Base-by-base conservation (phyloP, 2,888 invertebrate genomes). In the Athetis lepigone region DNA sequence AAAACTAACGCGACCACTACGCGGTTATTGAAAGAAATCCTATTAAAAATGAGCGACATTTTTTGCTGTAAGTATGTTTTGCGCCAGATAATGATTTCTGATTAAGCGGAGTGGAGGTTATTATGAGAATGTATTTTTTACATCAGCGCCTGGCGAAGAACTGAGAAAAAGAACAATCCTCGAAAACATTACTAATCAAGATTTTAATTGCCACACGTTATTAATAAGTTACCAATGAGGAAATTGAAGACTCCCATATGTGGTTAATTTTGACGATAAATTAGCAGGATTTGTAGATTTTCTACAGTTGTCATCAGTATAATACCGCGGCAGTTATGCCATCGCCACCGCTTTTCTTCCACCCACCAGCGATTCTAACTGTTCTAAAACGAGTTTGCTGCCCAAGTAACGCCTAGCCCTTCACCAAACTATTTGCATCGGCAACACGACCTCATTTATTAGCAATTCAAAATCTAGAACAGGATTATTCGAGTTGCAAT, bases 391-490 rank as follows among this genome's bases (percentile, higher is more conserved):
- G 7, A 52, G 70, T 70, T 75, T 59, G 62, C 54, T 57, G 62
- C 43, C 42, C 18, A 55, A 57, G 45, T 49, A 65, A 49, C 65
- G 50, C 51, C 46, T 51, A 57, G 61, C 76, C 79, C 79, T 74
- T 76, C 69, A 70, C 73, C 52, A 47, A 69, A 74, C 64, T 74
- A 76, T 70, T 79, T 74, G 79, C 68, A 61, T 73, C 66, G 60
- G 56, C 52, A 55, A 55, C 33, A 75, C 69, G 79, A 71, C 73
- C 69, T 75, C 72, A 73, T 80, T 77, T 78, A 80, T 80, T 80
- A 77, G 73, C 66, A 73, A 77, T 80, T 71, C 73, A 79, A 73
- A 74, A 75, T 73, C 61, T 70, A 67, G 68, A 79, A 79, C 79
- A 77, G 70, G 77, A 79, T 75, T 79, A 79, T 68, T 66, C 57